Conservation (phyloP, 2,888 invertebrate species). For the Ophion ventricosus region DNA sequence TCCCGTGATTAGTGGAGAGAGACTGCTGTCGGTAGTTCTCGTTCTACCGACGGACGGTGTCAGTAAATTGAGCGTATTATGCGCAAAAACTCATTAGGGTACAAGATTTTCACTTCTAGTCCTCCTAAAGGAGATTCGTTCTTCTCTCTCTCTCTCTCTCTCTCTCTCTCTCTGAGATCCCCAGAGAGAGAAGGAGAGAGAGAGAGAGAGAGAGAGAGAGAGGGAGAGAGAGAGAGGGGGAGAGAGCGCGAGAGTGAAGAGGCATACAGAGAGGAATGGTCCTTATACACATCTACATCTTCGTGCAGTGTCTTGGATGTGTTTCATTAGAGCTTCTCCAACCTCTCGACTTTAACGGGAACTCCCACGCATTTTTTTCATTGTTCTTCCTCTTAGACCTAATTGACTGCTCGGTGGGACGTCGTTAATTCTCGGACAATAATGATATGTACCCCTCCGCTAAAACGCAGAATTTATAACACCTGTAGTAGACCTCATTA, state of each 20-base stretch:
- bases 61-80: constrained; percentile 72
- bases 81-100: constrained; percentile 71
- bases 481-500: constrained; percentile 1
- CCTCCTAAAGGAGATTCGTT: constrained; percentile 39
- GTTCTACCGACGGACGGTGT: constrained; percentile 39
- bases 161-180: too few species aligned
- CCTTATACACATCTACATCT: constrained; percentile 9
- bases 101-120: constrained; percentile 57
- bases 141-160: too few species aligned
- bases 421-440: constrained; percentile 30
- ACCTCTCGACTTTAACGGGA: constrained; percentile 5
- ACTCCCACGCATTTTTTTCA: not conserved
- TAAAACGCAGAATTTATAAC: constrained; percentile 22
- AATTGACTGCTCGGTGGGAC: constrained; percentile 25
- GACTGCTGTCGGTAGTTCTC: constrained; percentile 44
- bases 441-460: constrained; percentile 29
- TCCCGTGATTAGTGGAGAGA: constrained; percentile 56
- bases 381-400: constrained; percentile 5
- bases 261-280: constrained; percentile 11
- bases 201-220: too few species aligned
- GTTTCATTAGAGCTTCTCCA: not conserved
- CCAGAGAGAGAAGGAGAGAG: too few species aligned
- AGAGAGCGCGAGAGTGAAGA: constrained; percentile 33
- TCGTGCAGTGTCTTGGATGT: constrained; percentile 21
- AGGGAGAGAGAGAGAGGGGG: constrained; percentile 25